Percentiles rank a stretch among this genome's conserved stretches.
phyloP scores from a whole-genome alignment of 2,113 vertebrate species.

The Hippopotamus amphibius region DNA sequence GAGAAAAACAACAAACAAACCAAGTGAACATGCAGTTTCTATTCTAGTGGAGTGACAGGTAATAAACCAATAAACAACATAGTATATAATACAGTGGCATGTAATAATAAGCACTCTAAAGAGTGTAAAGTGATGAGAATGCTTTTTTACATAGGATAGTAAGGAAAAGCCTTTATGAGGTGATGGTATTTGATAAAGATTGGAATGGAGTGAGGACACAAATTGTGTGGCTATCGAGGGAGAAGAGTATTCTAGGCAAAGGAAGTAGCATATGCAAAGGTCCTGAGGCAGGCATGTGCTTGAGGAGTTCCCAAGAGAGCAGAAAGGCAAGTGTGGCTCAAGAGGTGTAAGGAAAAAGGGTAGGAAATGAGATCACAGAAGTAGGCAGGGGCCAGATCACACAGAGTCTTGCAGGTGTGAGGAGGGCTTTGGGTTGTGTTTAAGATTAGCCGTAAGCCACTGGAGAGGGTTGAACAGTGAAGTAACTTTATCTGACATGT shows the following conservation, averaged over 20 bases:
- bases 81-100: neutral
- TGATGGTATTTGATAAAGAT: neutral
- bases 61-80: neutral
- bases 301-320: neutral
- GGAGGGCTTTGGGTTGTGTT: neutral
- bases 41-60: neutral
- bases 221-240: neutral
- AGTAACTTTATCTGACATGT: neutral
- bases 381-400: neutral
- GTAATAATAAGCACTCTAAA: neutral
- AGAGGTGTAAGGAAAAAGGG: neutral
- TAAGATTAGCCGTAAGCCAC: neutral
- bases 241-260: neutral
- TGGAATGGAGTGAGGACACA: neutral
- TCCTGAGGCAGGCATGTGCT: neutral
- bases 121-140: conserved; percentile 1
- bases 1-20: neutral
- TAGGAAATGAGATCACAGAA: neutral
- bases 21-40: neutral
- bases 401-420: neutral
- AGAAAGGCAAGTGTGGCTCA: neutral
- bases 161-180: neutral
- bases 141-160: neutral
- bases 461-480: neutral
- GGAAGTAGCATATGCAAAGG: neutral